These are phyloP conservation scores for Brachionus asplanchnoidis DNA, from an alignment of 1,140 invertebrate genomes.

Conservation along the genomic window DNA sequence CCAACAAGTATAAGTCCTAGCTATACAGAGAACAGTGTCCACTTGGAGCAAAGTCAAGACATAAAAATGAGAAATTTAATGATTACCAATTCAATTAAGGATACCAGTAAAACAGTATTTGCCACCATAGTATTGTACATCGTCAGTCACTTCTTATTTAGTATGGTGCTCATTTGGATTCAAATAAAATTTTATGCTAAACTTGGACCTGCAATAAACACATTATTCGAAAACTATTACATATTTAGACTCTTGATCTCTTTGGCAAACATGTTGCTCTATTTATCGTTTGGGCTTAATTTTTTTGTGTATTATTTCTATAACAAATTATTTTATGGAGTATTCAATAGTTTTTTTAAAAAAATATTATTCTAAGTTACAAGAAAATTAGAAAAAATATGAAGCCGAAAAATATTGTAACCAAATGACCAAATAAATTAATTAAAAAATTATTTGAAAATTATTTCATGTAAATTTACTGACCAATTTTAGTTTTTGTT, in stretches of 20 bases:
- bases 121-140: not conserved
- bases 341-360: not conserved
- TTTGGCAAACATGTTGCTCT: slow-evolving; percentile 10
- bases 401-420: too few relatives aligned
- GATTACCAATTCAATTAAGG: not conserved
- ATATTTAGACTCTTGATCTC: not conserved
- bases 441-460: too few relatives aligned
- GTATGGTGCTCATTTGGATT: not conserved
- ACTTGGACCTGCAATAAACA: not conserved
- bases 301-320: slow-evolving; percentile 26
- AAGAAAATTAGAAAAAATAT: too few relatives aligned
- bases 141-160: not conserved
- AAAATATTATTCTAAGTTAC: not conserved
- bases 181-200: not conserved
- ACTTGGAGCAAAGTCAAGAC: not conserved
- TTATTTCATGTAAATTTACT: too few relatives aligned
- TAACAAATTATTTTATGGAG: not conserved
- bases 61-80: not conserved
- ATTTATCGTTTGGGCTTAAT: not conserved
- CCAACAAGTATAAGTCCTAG: not conserved
- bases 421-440: too few relatives aligned
- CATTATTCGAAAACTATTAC: not conserved
- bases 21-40: not conserved
- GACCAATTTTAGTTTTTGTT: too few relatives aligned
- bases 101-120: slow-evolving; percentile 12